Evolutionary conservation across 2,113 vertebrate genomes (phyloP).

Genomic region (Neogale vison): DNA sequence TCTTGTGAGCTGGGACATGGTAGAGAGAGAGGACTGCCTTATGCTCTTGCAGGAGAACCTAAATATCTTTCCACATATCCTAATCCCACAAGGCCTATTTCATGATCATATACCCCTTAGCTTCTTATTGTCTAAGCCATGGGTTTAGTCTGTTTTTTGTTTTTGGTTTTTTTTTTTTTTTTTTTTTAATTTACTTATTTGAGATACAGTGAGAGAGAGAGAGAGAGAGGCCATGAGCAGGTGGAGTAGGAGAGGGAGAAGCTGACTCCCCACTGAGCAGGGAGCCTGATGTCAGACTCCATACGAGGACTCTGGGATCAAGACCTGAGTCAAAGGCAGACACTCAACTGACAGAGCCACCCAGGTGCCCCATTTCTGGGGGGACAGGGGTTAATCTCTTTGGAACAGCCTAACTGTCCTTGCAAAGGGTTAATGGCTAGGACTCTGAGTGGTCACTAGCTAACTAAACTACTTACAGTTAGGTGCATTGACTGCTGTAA

Average conservation of each 20-base stretch:
- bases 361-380: too few relatives aligned
- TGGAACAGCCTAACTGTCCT: neutral
- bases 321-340: too few relatives aligned
- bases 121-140: neutral
- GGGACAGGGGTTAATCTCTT: neutral
- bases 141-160: neutral
- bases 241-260: too few relatives aligned
- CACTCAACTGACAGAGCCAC: too few relatives aligned
- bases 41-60: neutral
- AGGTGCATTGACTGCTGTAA: neutral
- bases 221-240: too few relatives aligned
- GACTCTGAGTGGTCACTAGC: neutral
- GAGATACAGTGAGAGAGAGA: too few relatives aligned
- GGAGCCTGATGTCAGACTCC: too few relatives aligned
- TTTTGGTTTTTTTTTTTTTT: too few relatives aligned
- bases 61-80: neutral
- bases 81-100: neutral
- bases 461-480: neutral
- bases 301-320: too few relatives aligned
- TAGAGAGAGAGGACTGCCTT: neutral
- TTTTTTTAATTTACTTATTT: too few relatives aligned
- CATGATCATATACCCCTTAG: neutral
- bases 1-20: neutral
- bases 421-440: neutral
- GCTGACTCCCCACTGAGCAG: too few relatives aligned